Conservation (phyloP, 2,797 vertebrate species). For the Orientallactaga sibirica region DNA sequence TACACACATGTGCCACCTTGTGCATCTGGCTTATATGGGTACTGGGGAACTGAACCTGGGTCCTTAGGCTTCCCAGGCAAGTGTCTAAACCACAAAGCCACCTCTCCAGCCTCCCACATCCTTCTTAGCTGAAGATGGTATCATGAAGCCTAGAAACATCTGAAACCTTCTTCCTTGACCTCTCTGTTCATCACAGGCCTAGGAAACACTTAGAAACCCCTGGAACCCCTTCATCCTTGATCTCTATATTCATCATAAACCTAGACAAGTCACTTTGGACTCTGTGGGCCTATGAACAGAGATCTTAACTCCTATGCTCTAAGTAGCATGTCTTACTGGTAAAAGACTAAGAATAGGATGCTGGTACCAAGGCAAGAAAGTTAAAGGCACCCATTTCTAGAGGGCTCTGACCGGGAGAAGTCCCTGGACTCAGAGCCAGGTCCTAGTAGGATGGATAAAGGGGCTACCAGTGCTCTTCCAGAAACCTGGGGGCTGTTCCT, state of each 20-base stretch:
- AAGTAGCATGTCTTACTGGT: neutral
- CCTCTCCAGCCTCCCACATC: neutral
- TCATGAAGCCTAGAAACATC: neutral
- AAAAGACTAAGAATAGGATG: neutral
- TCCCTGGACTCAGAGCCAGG: neutral
- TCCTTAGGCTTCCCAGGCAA: too few species aligned
- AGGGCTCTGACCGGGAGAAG: neutral
- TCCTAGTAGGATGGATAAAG: neutral
- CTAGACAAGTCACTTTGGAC: neutral
- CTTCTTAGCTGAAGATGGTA: accelerated
- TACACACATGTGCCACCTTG: too few species aligned
- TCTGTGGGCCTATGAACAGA: neutral
- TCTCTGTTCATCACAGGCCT: too few species aligned
- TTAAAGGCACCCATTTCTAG: too few species aligned
- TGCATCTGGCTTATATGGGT: too few species aligned
- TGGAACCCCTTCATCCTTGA: neutral
- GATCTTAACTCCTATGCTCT: neutral
- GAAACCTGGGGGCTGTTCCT: neutral
- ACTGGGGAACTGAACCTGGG: too few species aligned
- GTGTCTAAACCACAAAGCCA: too few species aligned
- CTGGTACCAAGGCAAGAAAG: neutral
- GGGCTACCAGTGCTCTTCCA: too few species aligned
- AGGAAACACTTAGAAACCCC: neutral
- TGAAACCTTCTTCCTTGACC: neutral
- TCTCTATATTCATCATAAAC: too few species aligned